Evolutionary conservation across 2,888 invertebrate genomes (phyloP).

Genomic region (Lissocephala sabroskyi): DNA sequence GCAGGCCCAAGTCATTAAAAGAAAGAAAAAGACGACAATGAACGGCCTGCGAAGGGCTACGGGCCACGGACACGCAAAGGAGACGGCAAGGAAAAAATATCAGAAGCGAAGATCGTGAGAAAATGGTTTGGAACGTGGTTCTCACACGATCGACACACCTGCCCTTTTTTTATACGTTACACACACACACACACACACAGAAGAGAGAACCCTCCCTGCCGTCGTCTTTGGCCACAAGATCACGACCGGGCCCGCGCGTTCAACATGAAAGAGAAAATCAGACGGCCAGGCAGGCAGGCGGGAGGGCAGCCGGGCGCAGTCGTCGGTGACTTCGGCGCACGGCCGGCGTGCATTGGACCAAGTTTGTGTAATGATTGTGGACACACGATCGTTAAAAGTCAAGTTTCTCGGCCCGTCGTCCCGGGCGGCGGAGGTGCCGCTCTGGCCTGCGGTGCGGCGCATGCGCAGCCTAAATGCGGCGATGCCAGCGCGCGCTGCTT

Average conservation of each 20-base stretch:
- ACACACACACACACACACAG: background rate
- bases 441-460: conserved; percentile 46
- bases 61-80: conserved; percentile 34
- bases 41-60: conserved; percentile 61
- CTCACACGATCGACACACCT: conserved; percentile 74
- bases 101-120: conserved; percentile 73
- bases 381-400: conserved; percentile 69
- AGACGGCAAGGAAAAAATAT: conserved; percentile 47
- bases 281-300: no score
- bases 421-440: background rate
- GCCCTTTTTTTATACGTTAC: conserved; percentile 68
- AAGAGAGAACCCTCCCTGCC: conserved; percentile 1
- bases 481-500: conserved; percentile 28
- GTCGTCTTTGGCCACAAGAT: conserved; percentile 49
- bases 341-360: conserved; percentile 54
- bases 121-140: conserved; percentile 74
- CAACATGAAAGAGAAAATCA: conserved; percentile 47
- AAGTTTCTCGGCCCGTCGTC: conserved; percentile 15
- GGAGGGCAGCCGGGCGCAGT: no score
- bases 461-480: conserved; percentile 45
- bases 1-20: conserved; percentile 64
- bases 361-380: conserved; percentile 69
- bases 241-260: conserved; percentile 56
- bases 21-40: conserved; percentile 9
- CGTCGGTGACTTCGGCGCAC: background rate